These are phyloP conservation scores for Cheilosia grossa DNA, from an alignment of 2,888 invertebrate species.

Conservation along the genomic window DNA sequence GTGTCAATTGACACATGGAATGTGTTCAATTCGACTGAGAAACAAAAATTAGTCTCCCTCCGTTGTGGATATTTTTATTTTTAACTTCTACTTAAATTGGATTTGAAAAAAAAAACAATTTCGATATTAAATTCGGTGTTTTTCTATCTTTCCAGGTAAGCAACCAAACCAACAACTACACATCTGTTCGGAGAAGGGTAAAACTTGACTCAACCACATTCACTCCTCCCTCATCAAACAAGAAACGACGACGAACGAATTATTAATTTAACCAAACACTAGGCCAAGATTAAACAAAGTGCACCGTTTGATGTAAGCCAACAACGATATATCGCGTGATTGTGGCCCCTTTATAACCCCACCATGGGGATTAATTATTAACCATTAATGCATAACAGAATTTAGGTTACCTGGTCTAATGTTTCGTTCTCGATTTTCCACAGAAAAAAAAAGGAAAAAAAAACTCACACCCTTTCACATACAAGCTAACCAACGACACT, in stretches of 20 bases:
- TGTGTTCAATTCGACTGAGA: slow-evolving; percentile 31
- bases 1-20: slow-evolving; percentile 56
- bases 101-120: not conserved
- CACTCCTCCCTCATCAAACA: not conserved
- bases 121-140: slow-evolving; percentile 4
- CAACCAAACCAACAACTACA: not conserved
- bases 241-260: slow-evolving; percentile 3
- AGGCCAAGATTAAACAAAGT: slow-evolving; percentile 41
- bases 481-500: slow-evolving; percentile 10
- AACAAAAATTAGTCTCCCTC: not conserved
- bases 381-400: slow-evolving; percentile 63
- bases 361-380: slow-evolving; percentile 65
- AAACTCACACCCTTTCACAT: slow-evolving; percentile 2
- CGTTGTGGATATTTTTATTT: slow-evolving; percentile 8
- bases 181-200: not conserved
- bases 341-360: slow-evolving; percentile 46
- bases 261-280: slow-evolving; percentile 55
- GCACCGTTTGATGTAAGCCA: slow-evolving; percentile 51
- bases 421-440: slow-evolving; percentile 1
- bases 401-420: slow-evolving; percentile 59
- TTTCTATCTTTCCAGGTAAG: slow-evolving; percentile 57
- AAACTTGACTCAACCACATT: not conserved
- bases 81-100: slow-evolving; percentile 2
- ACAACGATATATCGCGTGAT: slow-evolving; percentile 66
- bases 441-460: not conserved